Conservation (phyloP, 2,888 invertebrate species). For the Gnatocerus cornutus region DNA sequence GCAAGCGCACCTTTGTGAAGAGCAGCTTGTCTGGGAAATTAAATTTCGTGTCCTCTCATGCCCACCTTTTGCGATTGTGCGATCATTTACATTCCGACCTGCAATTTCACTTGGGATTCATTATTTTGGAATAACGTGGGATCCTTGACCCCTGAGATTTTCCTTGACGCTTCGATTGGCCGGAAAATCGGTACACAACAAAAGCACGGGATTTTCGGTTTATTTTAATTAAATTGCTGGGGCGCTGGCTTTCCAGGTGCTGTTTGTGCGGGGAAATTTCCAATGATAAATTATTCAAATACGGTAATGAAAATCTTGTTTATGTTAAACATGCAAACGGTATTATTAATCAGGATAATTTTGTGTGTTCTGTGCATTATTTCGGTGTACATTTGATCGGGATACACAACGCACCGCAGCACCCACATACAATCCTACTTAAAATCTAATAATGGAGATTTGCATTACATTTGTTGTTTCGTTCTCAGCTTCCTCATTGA, state of each 20-base stretch:
- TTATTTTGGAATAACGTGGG: slow-evolving; percentile 47
- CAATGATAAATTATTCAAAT: slow-evolving; percentile 27
- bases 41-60: slow-evolving; percentile 42
- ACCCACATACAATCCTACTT: too few relatives aligned
- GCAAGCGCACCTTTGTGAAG: slow-evolving; percentile 55
- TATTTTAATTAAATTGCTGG: slow-evolving; percentile 19
- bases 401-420: too few relatives aligned
- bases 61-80: slow-evolving; percentile 45
- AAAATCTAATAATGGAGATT: too few relatives aligned
- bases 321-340: slow-evolving; percentile 16
- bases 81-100: slow-evolving; percentile 22
- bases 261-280: neutral
- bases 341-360: slow-evolving; percentile 3
- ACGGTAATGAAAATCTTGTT: slow-evolving; percentile 41
- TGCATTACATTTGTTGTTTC: too few relatives aligned
- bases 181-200: slow-evolving; percentile 23
- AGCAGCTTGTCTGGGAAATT: slow-evolving; percentile 54
- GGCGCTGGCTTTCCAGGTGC: neutral
- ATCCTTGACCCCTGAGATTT: slow-evolving; percentile 25
- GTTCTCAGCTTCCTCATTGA: too few relatives aligned
- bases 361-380: too few relatives aligned
- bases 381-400: too few relatives aligned
- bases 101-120: slow-evolving; percentile 26
- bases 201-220: slow-evolving; percentile 2
- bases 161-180: slow-evolving; percentile 16